These are phyloP conservation scores for Drosophila nasuta DNA, from an alignment of 1,140 invertebrate species.

Conservation along the genomic window DNA sequence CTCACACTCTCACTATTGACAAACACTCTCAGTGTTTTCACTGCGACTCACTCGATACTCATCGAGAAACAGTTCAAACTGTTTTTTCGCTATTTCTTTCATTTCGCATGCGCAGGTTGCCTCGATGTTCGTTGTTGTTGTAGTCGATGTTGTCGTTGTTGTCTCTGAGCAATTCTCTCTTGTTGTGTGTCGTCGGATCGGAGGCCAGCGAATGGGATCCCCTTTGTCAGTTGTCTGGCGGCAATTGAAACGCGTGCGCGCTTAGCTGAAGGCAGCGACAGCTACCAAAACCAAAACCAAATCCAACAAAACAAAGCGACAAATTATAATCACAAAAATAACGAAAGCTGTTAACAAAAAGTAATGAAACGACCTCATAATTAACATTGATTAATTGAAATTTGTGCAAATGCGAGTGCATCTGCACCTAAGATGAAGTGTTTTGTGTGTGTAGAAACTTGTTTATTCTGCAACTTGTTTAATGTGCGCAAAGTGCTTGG, in stretches of 20 bases:
- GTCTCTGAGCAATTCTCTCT: conserved; percentile 14
- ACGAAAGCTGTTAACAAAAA: conserved; percentile 31
- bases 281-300: conserved; percentile 33
- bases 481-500: conserved; percentile 36
- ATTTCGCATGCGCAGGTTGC: conserved; percentile 70
- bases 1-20: conserved; percentile 17
- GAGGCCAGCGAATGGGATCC: conserved; percentile 44
- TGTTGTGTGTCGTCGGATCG: conserved; percentile 5
- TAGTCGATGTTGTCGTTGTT: conserved; percentile 19
- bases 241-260: conserved; percentile 73
- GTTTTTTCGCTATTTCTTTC: conserved; percentile 42
- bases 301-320: too few relatives aligned
- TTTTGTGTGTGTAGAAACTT: conserved; percentile 42
- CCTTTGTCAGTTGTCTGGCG: conserved; percentile 62
- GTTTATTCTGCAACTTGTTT: conserved; percentile 52
- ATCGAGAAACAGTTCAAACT: conserved; percentile 22
- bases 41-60: conserved; percentile 15
- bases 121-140: conserved; percentile 19
- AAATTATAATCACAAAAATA: conserved; percentile 18
- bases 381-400: conserved; percentile 12
- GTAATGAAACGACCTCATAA: conserved; percentile 25
- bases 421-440: neutral
- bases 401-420: conserved; percentile 6
- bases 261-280: conserved; percentile 61
- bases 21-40: conserved; percentile 10